Evolutionary conservation across 2,888 invertebrate species (phyloP), one percentile per base, ranked within the genome.

Genomic region (Tetheella fluctuosa): DNA sequence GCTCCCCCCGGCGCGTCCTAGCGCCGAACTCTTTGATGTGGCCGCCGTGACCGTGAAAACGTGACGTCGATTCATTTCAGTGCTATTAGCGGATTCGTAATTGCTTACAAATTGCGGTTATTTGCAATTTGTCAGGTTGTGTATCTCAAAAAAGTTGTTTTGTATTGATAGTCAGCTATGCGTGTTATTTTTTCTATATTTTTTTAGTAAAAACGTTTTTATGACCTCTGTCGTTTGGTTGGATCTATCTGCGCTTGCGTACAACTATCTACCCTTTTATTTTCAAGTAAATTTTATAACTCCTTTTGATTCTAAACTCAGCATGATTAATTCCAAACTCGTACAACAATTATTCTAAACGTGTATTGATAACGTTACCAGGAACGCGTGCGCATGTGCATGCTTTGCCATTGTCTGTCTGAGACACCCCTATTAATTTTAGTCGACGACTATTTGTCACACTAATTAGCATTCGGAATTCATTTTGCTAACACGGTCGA

Each of bases 21-120:
- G 39, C 37, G 37, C n/a, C 65, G 68, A 90, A 91, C 91, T 91
- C 90, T 91, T 91, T 91, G 91, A 91, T 89, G 91, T 89, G 89
- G 89, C 82, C 81, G 79, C 85, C 84, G 85, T 86, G 90, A 89
- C 90, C 91, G 87, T 89, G 89, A 90, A 89, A 88, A 84, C 85
- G 84, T 82, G 81, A 84, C 81, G 84, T 80, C 85, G 86, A 89
- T 89, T 86, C 87, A 86, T 84, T 83, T 80, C 84, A 80, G 77
- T 74, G 81, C 85, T 82, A 88, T 89, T 87, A 88, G 80, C 81
- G 82, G 76, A 77, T 82, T 69, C 73, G 83, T 85, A 83, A 86
- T 84, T 81, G 80, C 80, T 76, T 73, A 76, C 76, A 73, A 82
- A 85, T 81, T 80, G 74, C 72, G 72, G 73, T 73, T 75, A 80